phyloP scores from a whole-genome alignment of 2,113 vertebrate genomes.

The Ornithorhynchus anatinus region DNA sequence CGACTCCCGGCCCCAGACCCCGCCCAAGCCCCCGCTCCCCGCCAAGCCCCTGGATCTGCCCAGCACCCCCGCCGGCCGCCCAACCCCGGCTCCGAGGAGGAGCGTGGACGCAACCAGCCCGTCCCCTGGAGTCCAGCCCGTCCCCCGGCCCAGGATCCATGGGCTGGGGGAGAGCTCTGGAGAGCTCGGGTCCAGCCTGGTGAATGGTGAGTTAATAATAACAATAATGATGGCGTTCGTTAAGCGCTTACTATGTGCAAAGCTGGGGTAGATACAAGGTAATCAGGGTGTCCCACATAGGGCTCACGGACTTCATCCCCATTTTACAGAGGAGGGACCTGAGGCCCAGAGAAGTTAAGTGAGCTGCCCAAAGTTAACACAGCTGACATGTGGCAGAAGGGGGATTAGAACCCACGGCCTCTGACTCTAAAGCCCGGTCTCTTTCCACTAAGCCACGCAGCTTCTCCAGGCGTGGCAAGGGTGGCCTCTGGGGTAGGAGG shows the following conservation, averaged over 20 bases:
- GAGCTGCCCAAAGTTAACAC: no score
- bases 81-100: slow-evolving; percentile 74
- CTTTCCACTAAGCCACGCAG: no score
- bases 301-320: no score
- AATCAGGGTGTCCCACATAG: no score
- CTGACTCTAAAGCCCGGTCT: no score
- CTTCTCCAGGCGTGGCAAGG: neutral
- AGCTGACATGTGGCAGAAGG: no score
- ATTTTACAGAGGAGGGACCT: no score
- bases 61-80: slow-evolving; percentile 37
- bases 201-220: slow-evolving; percentile 77
- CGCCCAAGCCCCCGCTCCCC: slow-evolving; percentile 65
- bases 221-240: no score
- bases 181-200: slow-evolving; percentile 48
- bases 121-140: slow-evolving; percentile 48
- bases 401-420: no score
- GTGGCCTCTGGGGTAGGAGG: neutral
- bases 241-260: no score
- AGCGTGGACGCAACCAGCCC: slow-evolving; percentile 15
- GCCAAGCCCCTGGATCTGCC: slow-evolving; percentile 68
- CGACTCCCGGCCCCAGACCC: slow-evolving; percentile 34
- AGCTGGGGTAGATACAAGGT: no score
- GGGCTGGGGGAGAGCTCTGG: slow-evolving; percentile 47
- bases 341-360: no score
- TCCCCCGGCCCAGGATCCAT: slow-evolving; percentile 67